Percentiles rank a stretch among this genome's conserved stretches.
phyloP scores from a whole-genome alignment of 1,140 invertebrate species.

The Neocloeon triangulifer region DNA sequence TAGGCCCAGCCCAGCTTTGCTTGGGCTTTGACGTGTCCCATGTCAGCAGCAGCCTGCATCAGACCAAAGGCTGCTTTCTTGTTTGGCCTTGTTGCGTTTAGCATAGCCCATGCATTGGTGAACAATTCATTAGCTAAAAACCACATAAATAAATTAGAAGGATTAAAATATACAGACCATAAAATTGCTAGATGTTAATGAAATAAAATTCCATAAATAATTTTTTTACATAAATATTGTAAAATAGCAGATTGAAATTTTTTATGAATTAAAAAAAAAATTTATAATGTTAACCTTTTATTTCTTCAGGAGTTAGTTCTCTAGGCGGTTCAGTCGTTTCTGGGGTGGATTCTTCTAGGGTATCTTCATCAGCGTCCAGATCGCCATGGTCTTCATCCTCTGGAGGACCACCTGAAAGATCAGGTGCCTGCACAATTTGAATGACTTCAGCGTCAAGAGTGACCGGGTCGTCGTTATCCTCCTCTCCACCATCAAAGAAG shows the following conservation, averaged over 20 bases:
- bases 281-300: too few relatives aligned
- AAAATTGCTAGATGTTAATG: slow-evolving; percentile 2
- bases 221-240: not conserved
- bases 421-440: too few relatives aligned
- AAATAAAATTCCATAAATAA: slow-evolving; percentile 4
- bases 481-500: too few relatives aligned
- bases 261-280: not conserved
- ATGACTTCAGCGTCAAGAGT: too few relatives aligned
- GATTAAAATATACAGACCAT: slow-evolving; percentile 1
- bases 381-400: too few relatives aligned
- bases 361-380: too few relatives aligned
- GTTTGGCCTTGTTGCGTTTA: slow-evolving; percentile 41
- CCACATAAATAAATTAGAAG: slow-evolving; percentile 1
- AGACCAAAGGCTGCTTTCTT: slow-evolving; percentile 37
- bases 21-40: slow-evolving; percentile 56
- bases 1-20: slow-evolving; percentile 69
- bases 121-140: slow-evolving; percentile 37
- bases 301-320: slow-evolving; percentile 28
- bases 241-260: not conserved
- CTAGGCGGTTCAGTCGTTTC: slow-evolving; percentile 21
- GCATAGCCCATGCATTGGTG: slow-evolving; percentile 32
- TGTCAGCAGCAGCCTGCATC: slow-evolving; percentile 45
- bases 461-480: too few relatives aligned
- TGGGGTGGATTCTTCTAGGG: too few relatives aligned
- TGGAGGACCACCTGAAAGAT: too few relatives aligned